phyloP scores from a whole-genome alignment of 35 echinoderm and acorn worm genomes.

The Diadema setosum region DNA sequence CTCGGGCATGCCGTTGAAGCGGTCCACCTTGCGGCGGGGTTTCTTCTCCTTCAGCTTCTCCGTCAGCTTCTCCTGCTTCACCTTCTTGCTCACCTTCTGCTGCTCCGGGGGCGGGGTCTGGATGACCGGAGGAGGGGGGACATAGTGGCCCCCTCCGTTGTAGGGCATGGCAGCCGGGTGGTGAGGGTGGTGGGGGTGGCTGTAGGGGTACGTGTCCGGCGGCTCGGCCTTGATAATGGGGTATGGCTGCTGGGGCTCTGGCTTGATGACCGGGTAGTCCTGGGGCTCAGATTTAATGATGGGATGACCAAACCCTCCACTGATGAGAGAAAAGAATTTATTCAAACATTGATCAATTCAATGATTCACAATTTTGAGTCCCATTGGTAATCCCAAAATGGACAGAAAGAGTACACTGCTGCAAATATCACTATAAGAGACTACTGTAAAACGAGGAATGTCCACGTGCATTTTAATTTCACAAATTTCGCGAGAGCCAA shows the following conservation, averaged over 20 bases:
- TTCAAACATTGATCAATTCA: background rate
- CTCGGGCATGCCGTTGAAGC: slow-evolving; percentile 93
- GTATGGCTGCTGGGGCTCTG: slow-evolving; percentile 15
- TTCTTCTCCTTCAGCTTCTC: slow-evolving; percentile 97
- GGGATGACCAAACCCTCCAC: background rate
- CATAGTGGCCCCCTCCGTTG: background rate
- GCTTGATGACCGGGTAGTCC: slow-evolving; percentile 1
- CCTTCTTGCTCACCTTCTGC: slow-evolving; percentile 55
- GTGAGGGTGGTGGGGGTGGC: background rate
- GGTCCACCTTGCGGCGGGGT: slow-evolving; percentile 83
- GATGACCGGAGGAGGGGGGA: slow-evolving; percentile 37
- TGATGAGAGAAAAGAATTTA: background rate
- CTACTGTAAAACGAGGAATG: no score
- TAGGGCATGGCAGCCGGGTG: background rate
- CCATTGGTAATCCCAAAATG: no score
- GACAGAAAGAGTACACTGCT: no score
- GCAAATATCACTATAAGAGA: no score
- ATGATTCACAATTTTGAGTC: no score
- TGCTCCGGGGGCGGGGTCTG: slow-evolving; percentile 26
- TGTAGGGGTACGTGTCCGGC: background rate
- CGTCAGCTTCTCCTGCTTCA: slow-evolving; percentile 92
- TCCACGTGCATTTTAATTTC: no score
- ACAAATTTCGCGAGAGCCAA: no score
- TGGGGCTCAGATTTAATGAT: slow-evolving; percentile 8
- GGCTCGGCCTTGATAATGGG: slow-evolving; percentile 6